Conservation (phyloP, 2,888 invertebrate genomes). For the Chymomyza fuscimana region DNA sequence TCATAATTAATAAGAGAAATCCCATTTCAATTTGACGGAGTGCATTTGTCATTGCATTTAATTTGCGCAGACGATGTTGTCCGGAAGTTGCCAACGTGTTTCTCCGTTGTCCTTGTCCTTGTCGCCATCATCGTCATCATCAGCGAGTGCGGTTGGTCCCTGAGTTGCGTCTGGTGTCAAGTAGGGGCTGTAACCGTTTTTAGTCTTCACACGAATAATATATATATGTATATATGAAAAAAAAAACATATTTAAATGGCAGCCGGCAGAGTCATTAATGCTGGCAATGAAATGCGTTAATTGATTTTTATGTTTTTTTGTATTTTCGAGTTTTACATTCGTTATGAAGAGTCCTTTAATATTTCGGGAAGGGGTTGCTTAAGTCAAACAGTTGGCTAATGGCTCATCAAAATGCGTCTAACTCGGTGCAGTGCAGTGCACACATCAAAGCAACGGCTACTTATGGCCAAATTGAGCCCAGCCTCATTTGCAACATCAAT, state of each 20-base stretch:
- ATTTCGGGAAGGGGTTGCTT: background rate
- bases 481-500: background rate
- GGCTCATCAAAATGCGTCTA: conserved; percentile 26
- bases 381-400: conserved; percentile 60
- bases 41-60: conserved; percentile 75
- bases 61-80: conserved; percentile 59
- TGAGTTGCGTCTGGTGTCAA: conserved; percentile 62
- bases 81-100: conserved; percentile 55
- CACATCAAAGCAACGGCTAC: background rate
- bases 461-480: background rate
- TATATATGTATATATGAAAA: background rate
- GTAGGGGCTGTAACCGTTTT: conserved; percentile 70
- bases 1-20: conserved; percentile 77
- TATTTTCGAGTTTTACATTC: conserved; percentile 10
- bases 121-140: conserved; percentile 9
- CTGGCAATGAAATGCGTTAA: conserved; percentile 62
- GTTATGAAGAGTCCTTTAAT: background rate
- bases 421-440: background rate
- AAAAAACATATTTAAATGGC: conserved; percentile 66
- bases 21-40: conserved; percentile 77
- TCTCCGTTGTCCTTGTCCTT: conserved; percentile 18
- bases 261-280: conserved; percentile 36
- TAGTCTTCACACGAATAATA: conserved; percentile 62
- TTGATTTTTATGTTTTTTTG: conserved; percentile 60
- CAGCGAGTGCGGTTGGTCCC: conserved; percentile 41